Evolutionary conservation across 64 coral and sea anemone genomes (phyloP).

Genomic region (Stichodactyla mertensii): DNA sequence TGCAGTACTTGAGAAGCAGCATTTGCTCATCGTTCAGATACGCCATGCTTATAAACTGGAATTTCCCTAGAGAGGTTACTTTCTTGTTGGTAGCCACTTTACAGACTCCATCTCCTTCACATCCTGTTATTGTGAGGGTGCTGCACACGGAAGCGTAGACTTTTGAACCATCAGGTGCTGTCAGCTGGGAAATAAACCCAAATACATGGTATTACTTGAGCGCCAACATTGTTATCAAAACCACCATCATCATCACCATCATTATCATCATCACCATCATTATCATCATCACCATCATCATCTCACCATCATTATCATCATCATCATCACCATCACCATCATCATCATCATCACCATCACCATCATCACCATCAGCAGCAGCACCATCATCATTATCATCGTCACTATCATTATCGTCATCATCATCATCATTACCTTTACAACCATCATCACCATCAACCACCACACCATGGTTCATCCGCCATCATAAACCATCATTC

Average conservation of each 20-base stretch:
- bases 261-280: background rate
- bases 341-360: background rate
- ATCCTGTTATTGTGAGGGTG: background rate
- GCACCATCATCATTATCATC: background rate
- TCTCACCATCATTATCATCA: background rate
- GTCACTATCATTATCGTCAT: background rate
- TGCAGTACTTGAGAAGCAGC: constrained; percentile 50
- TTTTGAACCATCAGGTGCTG: background rate
- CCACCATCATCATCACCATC: background rate
- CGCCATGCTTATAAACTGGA: constrained; percentile 14
- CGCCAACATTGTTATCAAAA: background rate
- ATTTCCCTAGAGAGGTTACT: constrained; percentile 5
- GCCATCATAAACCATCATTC: background rate
- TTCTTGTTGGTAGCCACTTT: background rate
- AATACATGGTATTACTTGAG: background rate
- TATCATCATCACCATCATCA: background rate
- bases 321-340: background rate
- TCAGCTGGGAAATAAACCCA: background rate
- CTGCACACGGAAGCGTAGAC: constrained; percentile 7
- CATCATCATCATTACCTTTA: background rate
- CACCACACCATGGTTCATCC: background rate
- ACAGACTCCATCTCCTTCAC: constrained; percentile 27
- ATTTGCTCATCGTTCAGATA: constrained; percentile 37
- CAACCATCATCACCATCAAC: background rate
- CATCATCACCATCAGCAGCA: background rate